Evolutionary conservation across 2,113 vertebrate genomes (phyloP).

Genomic region (Epinephelus lanceolatus): DNA sequence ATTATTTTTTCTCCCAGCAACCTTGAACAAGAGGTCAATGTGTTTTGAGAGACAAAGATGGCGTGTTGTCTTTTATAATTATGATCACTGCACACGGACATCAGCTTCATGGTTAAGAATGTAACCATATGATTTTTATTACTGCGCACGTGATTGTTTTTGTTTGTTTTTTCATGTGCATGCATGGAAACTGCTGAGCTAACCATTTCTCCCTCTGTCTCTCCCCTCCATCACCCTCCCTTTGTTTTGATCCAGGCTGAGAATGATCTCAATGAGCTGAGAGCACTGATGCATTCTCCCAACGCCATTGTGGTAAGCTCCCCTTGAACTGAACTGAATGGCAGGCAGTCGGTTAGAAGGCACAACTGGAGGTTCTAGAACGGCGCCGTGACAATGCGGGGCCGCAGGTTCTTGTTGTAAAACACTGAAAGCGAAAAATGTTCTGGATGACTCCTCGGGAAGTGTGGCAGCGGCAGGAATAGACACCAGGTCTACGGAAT

Average conservation of each 20-base stretch:
- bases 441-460: constrained; percentile 37
- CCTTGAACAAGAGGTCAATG: not conserved
- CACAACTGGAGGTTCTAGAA: constrained; percentile 69
- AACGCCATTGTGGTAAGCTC: constrained; percentile 99
- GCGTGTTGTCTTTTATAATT: not conserved
- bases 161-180: constrained; percentile 6
- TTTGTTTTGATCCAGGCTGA: constrained; percentile 92
- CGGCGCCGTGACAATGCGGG: not conserved
- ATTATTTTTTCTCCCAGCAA: not conserved
- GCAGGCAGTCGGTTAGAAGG: constrained; percentile 33
- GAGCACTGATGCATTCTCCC: constrained; percentile 99
- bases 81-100: not conserved
- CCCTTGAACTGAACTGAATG: constrained; percentile 55
- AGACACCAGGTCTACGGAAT: constrained; percentile 1
- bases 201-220: constrained; percentile 82
- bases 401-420: constrained; percentile 38
- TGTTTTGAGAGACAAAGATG: not conserved
- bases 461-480: not conserved
- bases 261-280: constrained; percentile 99
- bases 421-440: constrained; percentile 5
- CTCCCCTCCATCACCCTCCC: constrained; percentile 66
- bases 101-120: not conserved
- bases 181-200: constrained; percentile 74
- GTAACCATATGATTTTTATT: not conserved
- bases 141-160: constrained; percentile 13